Percentiles rank a stretch among this genome's conserved stretches.
These are phyloP conservation scores for Physocephala rufipes DNA, from an alignment of 2,888 invertebrate genomes.

Conservation along the genomic window DNA sequence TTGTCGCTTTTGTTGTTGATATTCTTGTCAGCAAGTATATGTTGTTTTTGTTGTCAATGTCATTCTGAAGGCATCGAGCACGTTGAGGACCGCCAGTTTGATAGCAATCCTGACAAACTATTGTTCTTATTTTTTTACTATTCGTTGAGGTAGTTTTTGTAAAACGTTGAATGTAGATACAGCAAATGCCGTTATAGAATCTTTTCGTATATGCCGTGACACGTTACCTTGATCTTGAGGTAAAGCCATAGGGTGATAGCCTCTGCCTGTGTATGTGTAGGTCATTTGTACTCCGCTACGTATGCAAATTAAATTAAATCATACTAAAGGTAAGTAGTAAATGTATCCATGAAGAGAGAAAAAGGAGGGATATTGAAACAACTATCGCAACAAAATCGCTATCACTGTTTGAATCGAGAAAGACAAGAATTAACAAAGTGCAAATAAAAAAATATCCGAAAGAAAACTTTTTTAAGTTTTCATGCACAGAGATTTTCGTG, in stretches of 20 bases:
- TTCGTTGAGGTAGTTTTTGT: no score
- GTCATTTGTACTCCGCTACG: constrained; percentile 34
- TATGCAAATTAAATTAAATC: constrained; percentile 61
- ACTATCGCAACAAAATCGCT: constrained; percentile 1
- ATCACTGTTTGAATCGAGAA: neutral
- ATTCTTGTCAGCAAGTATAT: constrained; percentile 52
- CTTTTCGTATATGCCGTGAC: neutral
- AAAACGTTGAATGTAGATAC: constrained; percentile 20
- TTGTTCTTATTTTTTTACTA: constrained; percentile 41
- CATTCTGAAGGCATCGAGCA: constrained; percentile 6
- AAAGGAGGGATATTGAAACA: neutral
- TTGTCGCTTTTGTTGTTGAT: constrained; percentile 25
- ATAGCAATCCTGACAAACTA: constrained; percentile 28
- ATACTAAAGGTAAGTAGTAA: constrained; percentile 49
- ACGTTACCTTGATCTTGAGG: neutral
- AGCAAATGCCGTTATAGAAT: constrained; percentile 8
- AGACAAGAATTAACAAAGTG: constrained; percentile 1
- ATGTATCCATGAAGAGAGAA: neutral
- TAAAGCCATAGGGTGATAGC: constrained; percentile 3
- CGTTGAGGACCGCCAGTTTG: constrained; percentile 51
- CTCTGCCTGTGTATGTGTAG: constrained; percentile 10
- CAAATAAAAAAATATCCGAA: constrained; percentile 8
- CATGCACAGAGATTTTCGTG: no score
- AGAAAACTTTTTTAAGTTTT: no score
- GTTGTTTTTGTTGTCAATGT: constrained; percentile 47